Percentiles rank a stretch among this genome's conserved stretches.
These are phyloP conservation scores for Cheilosia urbana DNA, from an alignment of 2,888 invertebrate genomes.

Conservation along the genomic window DNA sequence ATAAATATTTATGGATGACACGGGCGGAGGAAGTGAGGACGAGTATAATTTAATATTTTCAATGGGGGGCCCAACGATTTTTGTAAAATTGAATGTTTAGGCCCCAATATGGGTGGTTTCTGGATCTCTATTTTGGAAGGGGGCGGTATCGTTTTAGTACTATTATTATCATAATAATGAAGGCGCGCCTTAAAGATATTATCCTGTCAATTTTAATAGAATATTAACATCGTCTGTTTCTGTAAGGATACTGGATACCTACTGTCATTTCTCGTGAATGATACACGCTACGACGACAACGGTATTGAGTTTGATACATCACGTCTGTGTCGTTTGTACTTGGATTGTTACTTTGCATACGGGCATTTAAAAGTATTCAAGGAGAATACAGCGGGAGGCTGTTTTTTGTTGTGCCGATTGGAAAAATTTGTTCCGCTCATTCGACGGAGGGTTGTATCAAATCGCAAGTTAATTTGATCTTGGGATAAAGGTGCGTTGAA, in stretches of 20 bases:
- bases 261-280: neutral
- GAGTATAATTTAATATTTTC: constrained; percentile 72
- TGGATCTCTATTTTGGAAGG: neutral
- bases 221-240: constrained; percentile 59
- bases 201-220: constrained; percentile 75
- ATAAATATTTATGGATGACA: constrained; percentile 73
- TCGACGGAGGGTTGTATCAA: constrained; percentile 40
- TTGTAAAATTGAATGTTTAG: constrained; percentile 63
- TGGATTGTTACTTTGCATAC: constrained; percentile 59
- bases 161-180: constrained; percentile 67
- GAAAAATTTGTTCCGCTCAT: constrained; percentile 50
- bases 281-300: constrained; percentile 1
- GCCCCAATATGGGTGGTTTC: constrained; percentile 4
- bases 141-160: constrained; percentile 56
- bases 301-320: constrained; percentile 66
- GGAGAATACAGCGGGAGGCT: neutral
- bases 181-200: constrained; percentile 64
- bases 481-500: constrained; percentile 66
- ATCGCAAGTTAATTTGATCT: constrained; percentile 72
- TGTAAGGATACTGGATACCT: neutral
- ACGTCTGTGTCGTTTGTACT: constrained; percentile 67
- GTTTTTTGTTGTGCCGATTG: constrained; percentile 37
- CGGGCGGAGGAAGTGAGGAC: constrained; percentile 24
- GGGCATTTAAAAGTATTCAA: constrained; percentile 29
- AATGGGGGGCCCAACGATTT: constrained; percentile 67